Evolutionary conservation across 2,113 vertebrate species (phyloP), one percentile per base, ranked within the genome.

Genomic region (Cyprinodon tularosa): DNA sequence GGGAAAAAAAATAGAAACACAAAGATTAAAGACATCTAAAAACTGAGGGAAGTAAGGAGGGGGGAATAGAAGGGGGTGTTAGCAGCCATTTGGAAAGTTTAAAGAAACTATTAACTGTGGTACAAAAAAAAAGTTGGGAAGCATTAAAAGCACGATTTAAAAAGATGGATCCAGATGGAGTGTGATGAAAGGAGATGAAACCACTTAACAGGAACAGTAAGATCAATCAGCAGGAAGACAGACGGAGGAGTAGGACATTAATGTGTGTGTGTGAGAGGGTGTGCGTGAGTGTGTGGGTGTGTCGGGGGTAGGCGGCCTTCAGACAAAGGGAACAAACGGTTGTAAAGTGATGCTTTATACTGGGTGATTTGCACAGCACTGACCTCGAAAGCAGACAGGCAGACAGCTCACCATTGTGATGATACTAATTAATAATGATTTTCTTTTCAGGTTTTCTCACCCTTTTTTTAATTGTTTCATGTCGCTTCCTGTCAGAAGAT

Each of bases 161-260:
- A 86, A 90, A 83, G 84, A 88, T 77, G 82, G 82, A 80, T 88
- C 86, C 85, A 91, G 90, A 93, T 91, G 91, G 90, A 87, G 86
- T 80, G 80, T 85, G 89, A 93, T 91, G 84, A 91, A 89, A 91
- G 88, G 88, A 85, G 78, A 90, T 82, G 86, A 90, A 91, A 86
- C 89, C 89, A 89, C 90, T 91, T 89, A 84, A 83, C 76, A 69
- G 89, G 86, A 90, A 87, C 84, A 86, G 83, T 90, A 86, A 84
- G 84, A 90, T 90, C 88, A 85, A 91, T 90, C 86, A 90, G 76
- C 76, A 81, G 59, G 73, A 84, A 86, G 83, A 89, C 83, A 90
- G 89, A 88, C 72, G 72, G 87, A 84, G 78, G 73, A 78, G 72
- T 62, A 78, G 72, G 66, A 60, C 73, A 74, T 71, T 78, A n/a